Conservation (phyloP, 1,140 invertebrate species). For the Pinna nobilis region DNA sequence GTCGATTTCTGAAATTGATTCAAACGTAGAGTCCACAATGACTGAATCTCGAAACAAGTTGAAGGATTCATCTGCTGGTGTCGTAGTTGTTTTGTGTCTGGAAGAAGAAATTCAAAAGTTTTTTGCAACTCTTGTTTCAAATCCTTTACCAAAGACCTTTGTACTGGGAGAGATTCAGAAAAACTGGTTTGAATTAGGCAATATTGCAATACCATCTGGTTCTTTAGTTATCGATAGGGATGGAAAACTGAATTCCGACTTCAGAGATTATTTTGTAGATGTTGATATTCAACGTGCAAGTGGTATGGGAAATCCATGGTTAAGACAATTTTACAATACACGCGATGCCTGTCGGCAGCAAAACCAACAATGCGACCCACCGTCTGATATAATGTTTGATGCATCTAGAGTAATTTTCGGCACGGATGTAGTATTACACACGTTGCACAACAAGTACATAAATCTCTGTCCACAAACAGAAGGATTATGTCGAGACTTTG, state of each 20-base stretch:
- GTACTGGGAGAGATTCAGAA: conserved; percentile 48
- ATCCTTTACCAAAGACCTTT: conserved; percentile 41
- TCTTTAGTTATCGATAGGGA: conserved; percentile 49
- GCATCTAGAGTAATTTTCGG: conserved; percentile 44
- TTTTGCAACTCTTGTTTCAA: conserved; percentile 35
- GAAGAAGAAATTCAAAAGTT: conserved; percentile 46
- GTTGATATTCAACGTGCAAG: background rate
- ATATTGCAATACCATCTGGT: conserved; percentile 24
- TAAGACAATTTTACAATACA: conserved; percentile 16
- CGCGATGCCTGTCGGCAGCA: background rate
- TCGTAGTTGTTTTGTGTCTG: conserved; percentile 20
- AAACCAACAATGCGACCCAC: conserved; percentile 13
- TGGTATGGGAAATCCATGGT: conserved; percentile 37
- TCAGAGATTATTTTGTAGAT: conserved; percentile 42
- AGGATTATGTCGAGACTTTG: conserved; percentile 52
- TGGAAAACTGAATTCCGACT: conserved; percentile 49
- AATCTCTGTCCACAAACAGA: conserved; percentile 41
- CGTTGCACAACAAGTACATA: conserved; percentile 38
- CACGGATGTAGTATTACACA: conserved; percentile 53
- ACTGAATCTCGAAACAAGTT: no score
- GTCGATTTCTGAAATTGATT: background rate
- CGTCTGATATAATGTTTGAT: conserved; percentile 19
- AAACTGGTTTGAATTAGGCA: conserved; percentile 45
- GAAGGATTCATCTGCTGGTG: no score
- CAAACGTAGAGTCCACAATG: background rate